Evolutionary conservation across 37 sponge, comb jelly and placozoan species (phyloP).

Genomic region (Spongia lamella): DNA sequence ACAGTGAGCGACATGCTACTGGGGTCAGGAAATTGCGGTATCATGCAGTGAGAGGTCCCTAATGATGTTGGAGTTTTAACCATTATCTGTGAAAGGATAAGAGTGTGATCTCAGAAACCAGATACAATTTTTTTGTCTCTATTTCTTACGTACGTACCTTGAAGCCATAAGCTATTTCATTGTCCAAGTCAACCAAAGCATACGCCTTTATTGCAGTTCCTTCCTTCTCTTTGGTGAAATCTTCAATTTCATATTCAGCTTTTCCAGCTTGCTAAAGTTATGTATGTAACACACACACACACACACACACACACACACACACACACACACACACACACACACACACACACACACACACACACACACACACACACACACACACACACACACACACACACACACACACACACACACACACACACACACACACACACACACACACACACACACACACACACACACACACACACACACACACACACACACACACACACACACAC

Average conservation of each 20-base stretch:
- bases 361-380: slow-evolving; percentile 22
- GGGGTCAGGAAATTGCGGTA: slow-evolving; percentile 29
- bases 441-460: slow-evolving; percentile 22
- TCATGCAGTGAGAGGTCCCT: slow-evolving; percentile 31
- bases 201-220: slow-evolving; percentile 7
- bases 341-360: slow-evolving; percentile 28
- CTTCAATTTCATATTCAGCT: slow-evolving; percentile 30
- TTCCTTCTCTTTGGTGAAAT: slow-evolving; percentile 33
- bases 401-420: slow-evolving; percentile 8
- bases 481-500: slow-evolving; percentile 26
- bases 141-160: slow-evolving; percentile 45
- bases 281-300: slow-evolving; percentile 1
- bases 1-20: slow-evolving; percentile 23
- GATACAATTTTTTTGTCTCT: background rate
- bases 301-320: slow-evolving; percentile 27
- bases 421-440: slow-evolving; percentile 22
- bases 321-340: slow-evolving; percentile 19
- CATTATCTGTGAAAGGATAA: slow-evolving; percentile 33
- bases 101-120: background rate
- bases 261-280: slow-evolving; percentile 24
- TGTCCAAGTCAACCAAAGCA: slow-evolving; percentile 50
- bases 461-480: slow-evolving; percentile 22
- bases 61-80: slow-evolving; percentile 59
- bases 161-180: slow-evolving; percentile 34
- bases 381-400: slow-evolving; percentile 8